These are phyloP conservation scores for Drosophila mayri DNA, from an alignment of 1,140 invertebrate species.

Conservation along the genomic window DNA sequence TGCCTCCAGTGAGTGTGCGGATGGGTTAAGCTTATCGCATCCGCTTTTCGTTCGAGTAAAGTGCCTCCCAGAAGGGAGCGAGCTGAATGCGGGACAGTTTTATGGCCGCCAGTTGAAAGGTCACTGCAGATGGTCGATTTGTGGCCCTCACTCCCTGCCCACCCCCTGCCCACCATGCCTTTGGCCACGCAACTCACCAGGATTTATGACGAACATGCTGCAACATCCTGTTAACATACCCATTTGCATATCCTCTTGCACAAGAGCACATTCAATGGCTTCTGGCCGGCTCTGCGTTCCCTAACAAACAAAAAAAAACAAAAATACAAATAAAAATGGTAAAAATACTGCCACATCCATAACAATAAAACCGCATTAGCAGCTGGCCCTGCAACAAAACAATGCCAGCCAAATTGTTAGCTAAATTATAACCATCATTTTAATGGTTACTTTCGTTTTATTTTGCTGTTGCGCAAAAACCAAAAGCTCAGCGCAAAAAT, in stretches of 20 bases:
- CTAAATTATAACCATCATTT: slow-evolving; percentile 78
- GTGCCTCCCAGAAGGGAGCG: slow-evolving; percentile 47
- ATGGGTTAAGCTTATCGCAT: slow-evolving; percentile 75
- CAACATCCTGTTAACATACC: slow-evolving; percentile 68
- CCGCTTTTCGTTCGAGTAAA: slow-evolving; percentile 59
- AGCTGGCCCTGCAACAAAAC: slow-evolving; percentile 57
- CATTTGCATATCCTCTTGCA: slow-evolving; percentile 77
- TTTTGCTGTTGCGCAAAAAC: slow-evolving; percentile 52
- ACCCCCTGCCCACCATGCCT: slow-evolving; percentile 11
- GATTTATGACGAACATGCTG: slow-evolving; percentile 76
- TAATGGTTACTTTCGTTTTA: slow-evolving; percentile 59
- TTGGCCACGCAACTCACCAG: slow-evolving; percentile 46
- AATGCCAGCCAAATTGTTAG: slow-evolving; percentile 67
- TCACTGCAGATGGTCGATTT: slow-evolving; percentile 80
- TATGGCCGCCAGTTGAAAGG: slow-evolving; percentile 77
- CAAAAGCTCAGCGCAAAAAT: slow-evolving; percentile 72
- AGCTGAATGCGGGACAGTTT: slow-evolving; percentile 54
- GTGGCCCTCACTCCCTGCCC: slow-evolving; percentile 31
- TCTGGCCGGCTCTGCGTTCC: slow-evolving; percentile 14
- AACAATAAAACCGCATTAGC: slow-evolving; percentile 78
- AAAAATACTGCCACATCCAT: slow-evolving; percentile 58
- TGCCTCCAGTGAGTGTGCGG: slow-evolving; percentile 63
- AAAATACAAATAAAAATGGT: not conserved
- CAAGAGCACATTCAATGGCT: slow-evolving; percentile 25
- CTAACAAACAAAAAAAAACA: slow-evolving; percentile 3